A percentile compares a stretch with the other conserved stretches of the same genome.
Conservation (phyloP, 2,113 vertebrate genomes). For the Chaetorhynchus papuensis region DNA sequence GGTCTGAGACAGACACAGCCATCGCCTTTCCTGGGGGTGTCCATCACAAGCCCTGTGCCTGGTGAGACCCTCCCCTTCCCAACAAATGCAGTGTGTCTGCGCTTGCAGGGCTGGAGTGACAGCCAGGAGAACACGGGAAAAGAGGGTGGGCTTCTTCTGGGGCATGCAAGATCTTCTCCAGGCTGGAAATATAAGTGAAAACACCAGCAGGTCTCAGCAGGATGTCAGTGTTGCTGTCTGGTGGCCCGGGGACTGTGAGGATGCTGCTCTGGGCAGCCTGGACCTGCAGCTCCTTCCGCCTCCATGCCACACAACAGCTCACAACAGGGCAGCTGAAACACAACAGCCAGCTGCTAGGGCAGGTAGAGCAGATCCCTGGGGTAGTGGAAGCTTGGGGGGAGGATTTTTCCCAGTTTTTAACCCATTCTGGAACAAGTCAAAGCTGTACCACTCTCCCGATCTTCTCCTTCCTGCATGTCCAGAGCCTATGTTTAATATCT, state of each 20-base stretch:
- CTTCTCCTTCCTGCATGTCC: background rate
- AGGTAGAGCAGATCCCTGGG: background rate
- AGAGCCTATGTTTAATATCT: fast-evolving
- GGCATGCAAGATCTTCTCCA: background rate
- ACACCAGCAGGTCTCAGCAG: background rate
- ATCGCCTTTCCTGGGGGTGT: fast-evolving
- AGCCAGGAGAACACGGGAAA: fast-evolving
- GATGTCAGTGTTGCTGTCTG: background rate
- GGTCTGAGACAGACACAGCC: background rate
- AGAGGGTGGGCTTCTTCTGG: background rate
- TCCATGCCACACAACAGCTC: background rate
- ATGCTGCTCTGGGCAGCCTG: background rate
- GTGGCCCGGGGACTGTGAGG: background rate
- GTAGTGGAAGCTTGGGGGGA: fast-evolving
- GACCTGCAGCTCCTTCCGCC: fast-evolving
- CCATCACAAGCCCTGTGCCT: background rate
- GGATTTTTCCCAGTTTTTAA: background rate
- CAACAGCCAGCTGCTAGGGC: fast-evolving
- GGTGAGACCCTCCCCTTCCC: fast-evolving
- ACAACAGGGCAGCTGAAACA: background rate
- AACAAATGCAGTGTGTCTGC: background rate
- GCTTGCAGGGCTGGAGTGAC: background rate
- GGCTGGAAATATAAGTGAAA: background rate
- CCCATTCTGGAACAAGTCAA: background rate
- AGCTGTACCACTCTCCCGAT: background rate